Conservation (phyloP, 1,140 invertebrate genomes). For the Drosophila ironensis region DNA sequence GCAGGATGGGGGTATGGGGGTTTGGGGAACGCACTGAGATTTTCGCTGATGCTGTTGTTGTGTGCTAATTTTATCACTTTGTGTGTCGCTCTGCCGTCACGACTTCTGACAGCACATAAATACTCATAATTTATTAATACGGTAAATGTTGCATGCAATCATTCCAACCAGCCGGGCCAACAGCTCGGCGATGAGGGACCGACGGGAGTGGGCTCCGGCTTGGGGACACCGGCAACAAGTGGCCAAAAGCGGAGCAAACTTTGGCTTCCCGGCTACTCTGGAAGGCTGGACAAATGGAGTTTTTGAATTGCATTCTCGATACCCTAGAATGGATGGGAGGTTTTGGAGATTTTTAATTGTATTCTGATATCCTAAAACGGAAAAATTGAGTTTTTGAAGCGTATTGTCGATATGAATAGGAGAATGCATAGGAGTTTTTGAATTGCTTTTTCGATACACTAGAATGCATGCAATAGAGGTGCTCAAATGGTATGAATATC, state of each 20-base stretch:
- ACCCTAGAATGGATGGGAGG: not conserved
- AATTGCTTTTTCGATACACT: too few species aligned
- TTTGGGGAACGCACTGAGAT: conserved; percentile 66
- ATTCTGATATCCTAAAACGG: too few species aligned
- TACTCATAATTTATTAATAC: conserved; percentile 82
- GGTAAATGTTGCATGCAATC: conserved; percentile 81
- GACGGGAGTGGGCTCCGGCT: not conserved
- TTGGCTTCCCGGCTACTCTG: not conserved
- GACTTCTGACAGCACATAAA: conserved; percentile 82
- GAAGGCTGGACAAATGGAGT: not conserved
- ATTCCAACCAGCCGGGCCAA: conserved; percentile 47
- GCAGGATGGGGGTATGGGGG: not conserved
- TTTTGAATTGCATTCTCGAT: not conserved
- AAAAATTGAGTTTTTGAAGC: too few species aligned
- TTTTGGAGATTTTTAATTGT: not conserved
- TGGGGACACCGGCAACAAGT: conserved; percentile 29
- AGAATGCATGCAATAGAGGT: too few species aligned
- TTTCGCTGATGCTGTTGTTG: conserved; percentile 35
- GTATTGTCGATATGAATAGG: too few species aligned
- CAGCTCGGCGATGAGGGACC: not conserved
- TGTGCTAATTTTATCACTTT: conserved; percentile 82
- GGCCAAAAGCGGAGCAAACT: conserved; percentile 27
- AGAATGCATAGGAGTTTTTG: too few species aligned
- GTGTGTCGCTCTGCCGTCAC: conserved; percentile 81
- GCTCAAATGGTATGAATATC: too few species aligned